phyloP scores from a whole-genome alignment of 2,888 invertebrate species.

The Drosophila mercatorum region DNA sequence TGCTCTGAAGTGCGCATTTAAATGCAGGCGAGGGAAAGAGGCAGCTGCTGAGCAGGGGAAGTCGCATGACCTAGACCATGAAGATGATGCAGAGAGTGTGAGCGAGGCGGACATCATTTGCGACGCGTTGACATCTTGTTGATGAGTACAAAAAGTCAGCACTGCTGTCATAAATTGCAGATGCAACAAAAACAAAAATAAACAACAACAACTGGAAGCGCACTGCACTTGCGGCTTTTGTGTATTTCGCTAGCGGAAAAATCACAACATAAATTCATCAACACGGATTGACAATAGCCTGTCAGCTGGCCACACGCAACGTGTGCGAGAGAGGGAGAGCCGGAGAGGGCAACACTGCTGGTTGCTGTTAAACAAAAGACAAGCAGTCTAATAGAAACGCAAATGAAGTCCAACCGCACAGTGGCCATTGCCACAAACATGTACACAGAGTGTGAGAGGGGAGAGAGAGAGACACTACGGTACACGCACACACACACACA shows the following conservation, averaged over 20 bases:
- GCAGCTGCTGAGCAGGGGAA: not conserved
- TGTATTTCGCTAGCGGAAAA: slow-evolving; percentile 50
- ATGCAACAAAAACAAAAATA: slow-evolving; percentile 10
- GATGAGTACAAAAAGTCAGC: slow-evolving; percentile 46
- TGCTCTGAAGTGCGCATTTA: slow-evolving; percentile 30
- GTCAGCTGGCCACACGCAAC: slow-evolving; percentile 33
- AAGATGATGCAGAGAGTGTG: slow-evolving; percentile 12
- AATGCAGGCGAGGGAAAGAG: not conserved
- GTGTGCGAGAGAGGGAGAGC: not conserved
- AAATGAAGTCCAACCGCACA: slow-evolving; percentile 57
- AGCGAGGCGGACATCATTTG: slow-evolving; percentile 55
- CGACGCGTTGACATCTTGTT: slow-evolving; percentile 69
- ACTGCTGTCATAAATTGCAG: slow-evolving; percentile 61
- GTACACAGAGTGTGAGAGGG: slow-evolving; percentile 1
- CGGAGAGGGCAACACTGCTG: not conserved
- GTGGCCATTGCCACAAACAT: slow-evolving; percentile 56
- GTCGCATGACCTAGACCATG: slow-evolving; percentile 63
- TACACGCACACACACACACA: slow-evolving; percentile 5
- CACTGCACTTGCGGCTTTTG: slow-evolving; percentile 43
- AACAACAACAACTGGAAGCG: not conserved
- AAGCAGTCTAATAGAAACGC: slow-evolving; percentile 65
- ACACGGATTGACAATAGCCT: slow-evolving; percentile 67
- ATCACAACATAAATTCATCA: slow-evolving; percentile 73
- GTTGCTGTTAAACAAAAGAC: slow-evolving; percentile 70
- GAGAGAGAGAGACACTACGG: not conserved